phyloP scores from a whole-genome alignment of 2,888 invertebrate genomes.

The Nomada hirtipes region DNA sequence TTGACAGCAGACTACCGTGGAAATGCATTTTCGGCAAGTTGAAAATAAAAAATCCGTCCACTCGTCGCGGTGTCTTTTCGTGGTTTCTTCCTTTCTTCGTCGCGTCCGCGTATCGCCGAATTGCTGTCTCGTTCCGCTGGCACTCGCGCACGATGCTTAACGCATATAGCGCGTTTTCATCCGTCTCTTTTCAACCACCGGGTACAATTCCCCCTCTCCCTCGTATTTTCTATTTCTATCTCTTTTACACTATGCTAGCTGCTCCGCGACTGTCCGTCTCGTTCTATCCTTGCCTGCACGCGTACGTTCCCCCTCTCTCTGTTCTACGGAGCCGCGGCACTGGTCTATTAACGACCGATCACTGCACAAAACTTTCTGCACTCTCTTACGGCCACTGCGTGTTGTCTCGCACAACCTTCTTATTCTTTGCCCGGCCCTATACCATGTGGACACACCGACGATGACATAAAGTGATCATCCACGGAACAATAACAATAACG shows the following conservation, averaged over 20 bases:
- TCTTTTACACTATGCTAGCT: constrained; percentile 20
- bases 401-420: constrained; percentile 48
- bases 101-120: constrained; percentile 50
- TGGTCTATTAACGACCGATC: constrained; percentile 77
- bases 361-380: constrained; percentile 77
- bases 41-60: constrained; percentile 11
- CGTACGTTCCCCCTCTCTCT: constrained; percentile 45
- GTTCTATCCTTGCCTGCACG: background rate
- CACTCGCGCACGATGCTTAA: constrained; percentile 58
- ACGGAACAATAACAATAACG: constrained; percentile 1
- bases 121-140: constrained; percentile 57
- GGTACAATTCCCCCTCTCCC: constrained; percentile 22
- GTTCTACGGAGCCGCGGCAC: constrained; percentile 64
- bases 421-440: constrained; percentile 14
- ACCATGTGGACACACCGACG: constrained; percentile 15
- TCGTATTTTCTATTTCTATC: constrained; percentile 43
- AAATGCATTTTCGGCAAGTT: constrained; percentile 75
- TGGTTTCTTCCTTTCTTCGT: constrained; percentile 23
- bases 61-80: background rate
- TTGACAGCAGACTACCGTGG: constrained; percentile 73
- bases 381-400: constrained; percentile 51
- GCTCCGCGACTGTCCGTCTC: constrained; percentile 10
- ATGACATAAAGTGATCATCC: constrained; percentile 8
- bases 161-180: constrained; percentile 55
- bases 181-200: constrained; percentile 38